Evolutionary conservation across 23 tunicate genomes (phyloP).

Genomic region (Styela clava): DNA sequence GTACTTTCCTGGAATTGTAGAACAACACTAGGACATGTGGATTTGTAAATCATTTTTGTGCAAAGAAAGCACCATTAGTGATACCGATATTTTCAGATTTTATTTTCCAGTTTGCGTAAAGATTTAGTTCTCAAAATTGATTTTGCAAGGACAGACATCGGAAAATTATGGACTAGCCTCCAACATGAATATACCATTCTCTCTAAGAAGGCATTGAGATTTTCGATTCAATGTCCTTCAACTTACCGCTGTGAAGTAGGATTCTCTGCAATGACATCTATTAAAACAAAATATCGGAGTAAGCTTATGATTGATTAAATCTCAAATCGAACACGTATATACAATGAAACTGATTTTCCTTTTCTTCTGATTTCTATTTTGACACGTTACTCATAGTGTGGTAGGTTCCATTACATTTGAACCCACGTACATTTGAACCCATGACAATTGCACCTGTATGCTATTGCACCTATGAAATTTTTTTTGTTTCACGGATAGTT

Average conservation of each 20-base stretch:
- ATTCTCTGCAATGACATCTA: conserved; percentile 37
- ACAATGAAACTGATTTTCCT: too few species aligned
- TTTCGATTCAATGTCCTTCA: conserved; percentile 27
- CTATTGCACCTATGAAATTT: too few species aligned
- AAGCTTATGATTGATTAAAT: conserved; percentile 32
- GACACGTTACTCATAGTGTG: too few species aligned
- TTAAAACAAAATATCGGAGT: conserved; percentile 41
- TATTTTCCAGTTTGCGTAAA: conserved; percentile 34
- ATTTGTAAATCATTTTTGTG: not conserved
- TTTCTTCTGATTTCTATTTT: too few species aligned
- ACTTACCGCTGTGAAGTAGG: conserved; percentile 55
- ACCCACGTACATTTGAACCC: too few species aligned
- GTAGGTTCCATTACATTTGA: too few species aligned
- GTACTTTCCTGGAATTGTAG: conserved; percentile 21
- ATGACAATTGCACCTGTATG: too few species aligned
- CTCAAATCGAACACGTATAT: too few species aligned
- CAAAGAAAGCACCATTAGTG: not conserved
- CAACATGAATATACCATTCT: conserved; percentile 47
- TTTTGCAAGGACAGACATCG: conserved; percentile 31
- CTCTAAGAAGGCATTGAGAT: conserved; percentile 32
- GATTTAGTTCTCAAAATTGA: conserved; percentile 37
- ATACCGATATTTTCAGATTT: too few species aligned
- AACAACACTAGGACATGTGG: conserved; percentile 10
- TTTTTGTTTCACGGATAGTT: too few species aligned
- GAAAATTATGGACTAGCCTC: conserved; percentile 38